Evolutionary conservation across 1,140 invertebrate species (phyloP).

Genomic region (Drosophila kurseongensis): DNA sequence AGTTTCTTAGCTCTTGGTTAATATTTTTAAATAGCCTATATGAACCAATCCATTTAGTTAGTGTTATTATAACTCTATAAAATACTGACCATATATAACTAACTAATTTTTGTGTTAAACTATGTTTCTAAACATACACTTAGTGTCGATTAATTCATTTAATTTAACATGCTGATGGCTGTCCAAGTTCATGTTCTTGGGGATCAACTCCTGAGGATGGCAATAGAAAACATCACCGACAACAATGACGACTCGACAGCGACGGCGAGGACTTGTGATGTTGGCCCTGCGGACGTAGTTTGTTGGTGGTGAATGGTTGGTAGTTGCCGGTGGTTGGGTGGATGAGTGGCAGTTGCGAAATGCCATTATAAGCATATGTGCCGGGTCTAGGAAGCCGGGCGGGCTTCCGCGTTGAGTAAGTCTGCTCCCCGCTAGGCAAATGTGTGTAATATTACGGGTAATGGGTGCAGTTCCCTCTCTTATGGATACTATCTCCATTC

Average conservation of each 20-base stretch:
- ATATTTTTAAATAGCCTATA: too few relatives aligned
- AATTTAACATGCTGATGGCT: too few relatives aligned
- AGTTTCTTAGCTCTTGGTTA: too few relatives aligned
- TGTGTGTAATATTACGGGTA: constrained; percentile 50
- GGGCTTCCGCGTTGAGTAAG: constrained; percentile 47
- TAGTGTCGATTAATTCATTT: too few relatives aligned
- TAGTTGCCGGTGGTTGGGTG: constrained; percentile 12
- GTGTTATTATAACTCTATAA: too few relatives aligned
- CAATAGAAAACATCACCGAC: constrained; percentile 15
- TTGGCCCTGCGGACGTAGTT: constrained; percentile 11
- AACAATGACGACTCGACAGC: constrained; percentile 24
- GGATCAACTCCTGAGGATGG: constrained; percentile 1
- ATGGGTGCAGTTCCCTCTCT: constrained; percentile 14
- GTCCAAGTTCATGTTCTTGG: not conserved
- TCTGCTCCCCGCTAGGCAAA: constrained; percentile 51
- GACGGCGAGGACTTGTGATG: constrained; percentile 11
- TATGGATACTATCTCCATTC: constrained; percentile 11
- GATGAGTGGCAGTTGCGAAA: constrained; percentile 67
- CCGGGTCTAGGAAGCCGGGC: constrained; percentile 21
- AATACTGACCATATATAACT: too few relatives aligned
- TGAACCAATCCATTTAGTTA: too few relatives aligned
- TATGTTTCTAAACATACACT: not conserved
- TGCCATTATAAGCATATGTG: constrained; percentile 79
- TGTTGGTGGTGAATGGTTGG: constrained; percentile 3
- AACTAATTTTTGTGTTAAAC: not conserved